Evolutionary conservation across 2,113 vertebrate species (phyloP), one percentile per base, ranked within the genome.

Genomic region (Barbus barbus): DNA sequence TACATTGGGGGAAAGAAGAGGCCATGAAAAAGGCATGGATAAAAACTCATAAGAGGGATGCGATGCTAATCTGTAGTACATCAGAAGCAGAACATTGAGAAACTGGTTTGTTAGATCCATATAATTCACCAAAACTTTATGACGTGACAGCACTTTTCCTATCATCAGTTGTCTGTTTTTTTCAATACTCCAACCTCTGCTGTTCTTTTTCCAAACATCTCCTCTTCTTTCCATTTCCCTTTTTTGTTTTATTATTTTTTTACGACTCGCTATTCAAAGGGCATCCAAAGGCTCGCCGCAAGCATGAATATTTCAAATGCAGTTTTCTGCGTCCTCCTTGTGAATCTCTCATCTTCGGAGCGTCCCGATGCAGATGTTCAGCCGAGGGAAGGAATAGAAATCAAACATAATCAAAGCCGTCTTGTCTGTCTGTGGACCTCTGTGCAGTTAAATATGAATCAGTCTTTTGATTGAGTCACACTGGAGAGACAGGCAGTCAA

Each of bases 221-320:
- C n/a, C 48, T 36, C 44, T 20, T 41, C 44, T 48, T 63, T 31
- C 75, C 20, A 20, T 78, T 69, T 63, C 20, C 8, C 18, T 53
- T 71, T 81, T 67, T 81, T 51, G 41, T 41, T 48, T 44, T 41
- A 38, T 20, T 24, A 14, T 48, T 81, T 73, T 56, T 72, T 41
- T 36, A 85, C 51, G 44, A 74, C 73, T 71, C 31, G 51, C 41
- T 61, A 58, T 83, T 85, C 86, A 63, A 87, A 86, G 81, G 72
- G 65, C 44, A 20, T 77, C 56, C 60, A 76, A 71, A 84, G 28
- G n/a, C 44, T 60, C 48, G 53, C 78, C 78, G 48, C 33, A 72
- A 75, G 61, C 63, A 85, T 87, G 79, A 87, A 84, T 81, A 82
- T 87, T 86, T 87, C 56, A 87, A 56, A 79, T 58, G 51, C 33